Evolutionary conservation across 2,113 vertebrate genomes (phyloP).

Genomic region (Clarias gariepinus): DNA sequence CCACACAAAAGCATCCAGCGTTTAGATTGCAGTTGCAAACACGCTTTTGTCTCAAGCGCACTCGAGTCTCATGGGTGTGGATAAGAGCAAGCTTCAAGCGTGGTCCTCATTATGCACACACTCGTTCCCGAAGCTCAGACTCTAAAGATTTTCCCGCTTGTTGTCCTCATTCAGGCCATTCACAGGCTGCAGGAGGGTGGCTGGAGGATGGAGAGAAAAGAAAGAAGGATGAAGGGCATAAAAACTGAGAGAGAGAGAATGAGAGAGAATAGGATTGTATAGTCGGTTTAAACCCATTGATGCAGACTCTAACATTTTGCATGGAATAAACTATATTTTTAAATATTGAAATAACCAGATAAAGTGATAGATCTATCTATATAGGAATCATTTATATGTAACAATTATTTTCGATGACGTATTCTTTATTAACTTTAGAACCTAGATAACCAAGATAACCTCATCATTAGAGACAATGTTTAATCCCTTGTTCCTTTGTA

Average conservation of each 20-base stretch:
- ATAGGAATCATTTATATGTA: neutral
- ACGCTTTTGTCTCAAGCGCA: slow-evolving; percentile 68
- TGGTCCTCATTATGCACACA: neutral
- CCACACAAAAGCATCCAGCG: slow-evolving; percentile 61
- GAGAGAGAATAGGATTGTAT: neutral
- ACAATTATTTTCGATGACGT: neutral
- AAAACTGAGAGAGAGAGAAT: neutral
- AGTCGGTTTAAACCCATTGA: neutral
- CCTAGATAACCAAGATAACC: neutral
- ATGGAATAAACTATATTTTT: neutral
- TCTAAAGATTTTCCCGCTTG: neutral
- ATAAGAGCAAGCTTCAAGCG: slow-evolving; percentile 7
- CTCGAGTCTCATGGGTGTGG: slow-evolving; percentile 51
- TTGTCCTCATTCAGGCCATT: slow-evolving; percentile 12
- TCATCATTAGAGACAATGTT: neutral
- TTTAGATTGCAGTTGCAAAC: slow-evolving; percentile 71
- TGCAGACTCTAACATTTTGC: neutral
- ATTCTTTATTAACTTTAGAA: neutral
- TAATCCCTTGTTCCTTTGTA: neutral
- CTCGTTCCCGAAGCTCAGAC: slow-evolving; percentile 4
- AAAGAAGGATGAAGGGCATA: neutral
- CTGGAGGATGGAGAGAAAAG: neutral
- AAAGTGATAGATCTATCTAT: neutral
- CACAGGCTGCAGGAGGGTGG: neutral
- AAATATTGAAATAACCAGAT: neutral